Conservation (phyloP, 37 sponge, comb jelly and placozoan species). For the Spongilla lacustris region DNA sequence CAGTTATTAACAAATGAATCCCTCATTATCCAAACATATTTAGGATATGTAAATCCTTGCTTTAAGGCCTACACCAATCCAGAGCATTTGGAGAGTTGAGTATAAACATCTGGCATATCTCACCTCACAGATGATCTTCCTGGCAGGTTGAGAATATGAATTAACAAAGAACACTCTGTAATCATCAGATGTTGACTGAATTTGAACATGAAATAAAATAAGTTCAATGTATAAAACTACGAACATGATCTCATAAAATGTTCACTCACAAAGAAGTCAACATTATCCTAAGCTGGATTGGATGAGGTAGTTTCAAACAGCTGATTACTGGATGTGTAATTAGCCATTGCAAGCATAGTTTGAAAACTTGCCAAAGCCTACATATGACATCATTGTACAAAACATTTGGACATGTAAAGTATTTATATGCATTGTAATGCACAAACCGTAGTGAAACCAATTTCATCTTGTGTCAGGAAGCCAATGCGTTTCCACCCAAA, state of each 20-base stretch:
- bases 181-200: too few species aligned
- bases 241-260: neutral
- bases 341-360: neutral
- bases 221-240: neutral
- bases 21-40: constrained; percentile 28
- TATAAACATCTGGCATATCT: too few species aligned
- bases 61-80: constrained; percentile 7
- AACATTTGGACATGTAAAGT: too few species aligned
- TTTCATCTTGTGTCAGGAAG: constrained; percentile 23
- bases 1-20: constrained; percentile 17
- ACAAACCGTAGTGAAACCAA: constrained; percentile 6
- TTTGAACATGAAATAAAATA: too few species aligned
- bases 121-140: constrained; percentile 32
- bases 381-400: too few species aligned
- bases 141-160: constrained; percentile 12
- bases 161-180: constrained; percentile 27
- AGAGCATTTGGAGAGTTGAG: too few species aligned
- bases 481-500: constrained; percentile 15
- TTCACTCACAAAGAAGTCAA: constrained; percentile 10
- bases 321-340: neutral
- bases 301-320: neutral
- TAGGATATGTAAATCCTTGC: constrained; percentile 3
- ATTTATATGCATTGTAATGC: neutral
- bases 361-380: neutral
- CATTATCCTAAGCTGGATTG: neutral